Percentiles rank a stretch among this genome's conserved stretches.
Evolutionary conservation across 2,113 vertebrate genomes (phyloP).

Genomic region (Melanerpes aurifrons): DNA sequence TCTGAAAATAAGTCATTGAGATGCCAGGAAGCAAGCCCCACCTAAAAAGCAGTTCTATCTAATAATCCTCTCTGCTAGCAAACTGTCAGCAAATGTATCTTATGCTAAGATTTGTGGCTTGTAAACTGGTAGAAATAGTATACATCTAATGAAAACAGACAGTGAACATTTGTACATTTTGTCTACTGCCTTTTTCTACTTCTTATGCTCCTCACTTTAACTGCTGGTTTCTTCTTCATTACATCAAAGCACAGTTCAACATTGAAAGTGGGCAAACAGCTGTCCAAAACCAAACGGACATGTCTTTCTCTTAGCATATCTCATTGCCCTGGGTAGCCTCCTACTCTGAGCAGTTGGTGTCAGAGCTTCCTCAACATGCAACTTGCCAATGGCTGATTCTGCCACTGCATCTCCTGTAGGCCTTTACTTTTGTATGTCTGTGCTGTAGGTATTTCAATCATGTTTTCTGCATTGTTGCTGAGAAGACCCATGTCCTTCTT

Average conservation of each 20-base stretch:
- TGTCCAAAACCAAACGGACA: background rate
- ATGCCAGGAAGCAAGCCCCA: background rate
- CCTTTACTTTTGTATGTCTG: background rate
- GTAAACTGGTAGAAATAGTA: background rate
- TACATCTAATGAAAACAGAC: background rate
- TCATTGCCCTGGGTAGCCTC: background rate
- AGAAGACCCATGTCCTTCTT: background rate
- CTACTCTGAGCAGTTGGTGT: fast-evolving
- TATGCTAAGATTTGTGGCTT: background rate
- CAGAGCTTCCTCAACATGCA: background rate
- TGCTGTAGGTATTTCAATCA: background rate
- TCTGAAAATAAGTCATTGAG: fast-evolving
- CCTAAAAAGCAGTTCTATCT: background rate
- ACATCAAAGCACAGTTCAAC: background rate
- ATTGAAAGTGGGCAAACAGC: background rate
- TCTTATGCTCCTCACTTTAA: background rate
- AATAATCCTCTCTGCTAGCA: background rate
- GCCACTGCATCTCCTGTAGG: background rate
- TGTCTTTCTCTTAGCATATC: background rate
- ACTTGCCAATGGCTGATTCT: background rate
- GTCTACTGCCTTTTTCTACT: background rate
- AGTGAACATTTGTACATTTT: background rate
- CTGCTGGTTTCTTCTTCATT: fast-evolving
- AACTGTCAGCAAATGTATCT: background rate
- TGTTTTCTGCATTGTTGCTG: background rate